Conservation (phyloP, 64 coral and sea anemone species). For the Montipora foliosa region DNA sequence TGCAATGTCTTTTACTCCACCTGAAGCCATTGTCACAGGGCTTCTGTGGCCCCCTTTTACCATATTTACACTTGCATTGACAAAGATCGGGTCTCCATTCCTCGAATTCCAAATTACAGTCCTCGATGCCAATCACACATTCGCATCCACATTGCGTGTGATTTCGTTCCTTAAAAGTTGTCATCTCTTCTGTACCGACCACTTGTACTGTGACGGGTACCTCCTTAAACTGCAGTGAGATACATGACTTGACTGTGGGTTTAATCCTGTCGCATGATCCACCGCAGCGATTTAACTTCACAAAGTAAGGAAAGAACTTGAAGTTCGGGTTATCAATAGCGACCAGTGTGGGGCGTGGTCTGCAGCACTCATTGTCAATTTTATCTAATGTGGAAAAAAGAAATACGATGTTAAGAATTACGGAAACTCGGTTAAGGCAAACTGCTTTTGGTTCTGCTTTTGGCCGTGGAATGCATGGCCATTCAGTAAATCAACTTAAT, state of each 20-base stretch:
- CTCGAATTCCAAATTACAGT: slow-evolving; percentile 58
- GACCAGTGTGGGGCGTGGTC: slow-evolving; percentile 72
- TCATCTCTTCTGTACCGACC: neutral
- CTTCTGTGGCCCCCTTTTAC: neutral
- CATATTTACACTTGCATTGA: slow-evolving; percentile 71
- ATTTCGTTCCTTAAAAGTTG: slow-evolving; percentile 38
- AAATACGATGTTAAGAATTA: neutral
- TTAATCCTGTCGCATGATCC: slow-evolving; percentile 60
- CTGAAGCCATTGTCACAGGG: slow-evolving; percentile 52
- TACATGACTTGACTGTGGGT: slow-evolving; percentile 65
- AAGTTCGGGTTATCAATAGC: slow-evolving; percentile 75
- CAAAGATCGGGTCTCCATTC: slow-evolving; percentile 61
- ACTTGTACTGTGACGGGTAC: neutral
- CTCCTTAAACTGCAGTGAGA: slow-evolving; percentile 44
- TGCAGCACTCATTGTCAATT: slow-evolving; percentile 26
- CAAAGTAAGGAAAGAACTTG: slow-evolving; percentile 77
- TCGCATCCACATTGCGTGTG: slow-evolving; percentile 83
- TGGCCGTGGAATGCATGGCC: too few species aligned
- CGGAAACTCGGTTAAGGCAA: neutral
- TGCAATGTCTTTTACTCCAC: slow-evolving; percentile 59
- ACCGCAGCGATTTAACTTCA: slow-evolving; percentile 80
- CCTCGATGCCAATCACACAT: slow-evolving; percentile 64
- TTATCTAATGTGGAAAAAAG: neutral
- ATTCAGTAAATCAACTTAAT: too few species aligned
- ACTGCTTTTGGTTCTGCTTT: too few species aligned